A percentile compares a stretch with the other conserved stretches of the same genome.
These are phyloP conservation scores for Salvelinus fontinalis DNA, from an alignment of 2,113 vertebrate genomes.

Conservation along the genomic window DNA sequence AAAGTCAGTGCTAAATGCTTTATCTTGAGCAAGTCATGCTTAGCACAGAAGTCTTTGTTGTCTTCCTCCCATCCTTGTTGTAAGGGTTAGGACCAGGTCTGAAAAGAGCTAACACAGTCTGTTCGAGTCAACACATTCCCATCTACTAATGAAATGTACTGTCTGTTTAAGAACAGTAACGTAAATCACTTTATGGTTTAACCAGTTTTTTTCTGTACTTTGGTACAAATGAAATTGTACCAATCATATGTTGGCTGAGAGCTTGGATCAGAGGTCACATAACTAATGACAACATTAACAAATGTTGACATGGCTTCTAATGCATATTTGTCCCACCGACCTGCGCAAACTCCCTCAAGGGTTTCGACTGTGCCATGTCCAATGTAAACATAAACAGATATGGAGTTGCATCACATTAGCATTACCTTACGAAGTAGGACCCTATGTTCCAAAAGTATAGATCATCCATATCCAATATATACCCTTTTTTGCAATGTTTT, in stretches of 20 bases:
- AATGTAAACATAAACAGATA: background rate
- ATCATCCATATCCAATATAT: constrained; percentile 24
- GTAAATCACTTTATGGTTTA: too few relatives aligned
- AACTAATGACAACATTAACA: too few relatives aligned
- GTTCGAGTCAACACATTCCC: background rate
- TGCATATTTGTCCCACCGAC: too few relatives aligned
- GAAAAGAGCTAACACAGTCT: too few relatives aligned
- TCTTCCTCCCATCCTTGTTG: background rate
- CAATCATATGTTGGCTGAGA: too few relatives aligned
- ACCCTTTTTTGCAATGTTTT: background rate
- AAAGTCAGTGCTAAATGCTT: constrained; percentile 37
- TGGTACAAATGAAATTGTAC: too few relatives aligned
- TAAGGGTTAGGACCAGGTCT: too few relatives aligned
- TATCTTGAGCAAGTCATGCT: constrained; percentile 38
- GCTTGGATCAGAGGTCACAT: too few relatives aligned
- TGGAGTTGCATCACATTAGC: too few relatives aligned
- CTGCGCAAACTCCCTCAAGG: background rate
- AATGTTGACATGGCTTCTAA: background rate
- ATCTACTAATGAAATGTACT: background rate
- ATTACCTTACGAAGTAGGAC: too few relatives aligned
- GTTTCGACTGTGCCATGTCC: too few relatives aligned
- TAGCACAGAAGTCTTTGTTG: constrained; percentile 18
- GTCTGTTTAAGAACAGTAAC: background rate
- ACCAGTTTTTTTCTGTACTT: too few relatives aligned
- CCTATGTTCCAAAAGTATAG: background rate